Evolutionary conservation across 2,797 vertebrate species (phyloP), one percentile per base, ranked within the genome.

Genomic region (Glossophaga mutica): DNA sequence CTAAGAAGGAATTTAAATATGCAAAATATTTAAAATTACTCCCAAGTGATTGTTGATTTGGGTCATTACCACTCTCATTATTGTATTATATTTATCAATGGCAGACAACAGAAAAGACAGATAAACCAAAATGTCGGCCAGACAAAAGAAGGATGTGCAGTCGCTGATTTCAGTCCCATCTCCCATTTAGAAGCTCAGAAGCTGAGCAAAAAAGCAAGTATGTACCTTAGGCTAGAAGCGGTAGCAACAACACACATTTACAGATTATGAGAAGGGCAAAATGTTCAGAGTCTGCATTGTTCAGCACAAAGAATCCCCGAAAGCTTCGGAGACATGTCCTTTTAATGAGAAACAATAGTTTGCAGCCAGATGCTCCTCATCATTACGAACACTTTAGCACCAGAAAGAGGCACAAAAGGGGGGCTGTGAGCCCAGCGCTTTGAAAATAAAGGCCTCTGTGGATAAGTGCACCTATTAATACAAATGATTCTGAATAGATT

Each of bases 311-410:
- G 94, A 97, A 98, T 97, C 90, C 96, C 93, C 96, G 82, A 93
- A 97, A 97, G 96, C 94, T 97, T 91, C 1, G 24, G 74, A 97
- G 97, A 97, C 93, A 79, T 81, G 93, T 97, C 96, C 97, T 98
- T 97, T 98, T 98, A 98, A 98, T 65, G 88, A 98, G 98, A 97
- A 98, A 96, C 94, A 97, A 94, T 94, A 96, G 96, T 97, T 91
- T 98, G 94, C 50, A 46, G 87, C 96, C 98, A 98, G 96, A 97
- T 98, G 98, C 95, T 98, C 67, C 95, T 94, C 94, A 92, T 97
- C 93, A 14, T 97, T 97, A 97, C 46, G 78, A 98, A 84, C 91
- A 97, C 10, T 94, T 97, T 95, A 96, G 62, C 91, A 95, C 67
- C 82, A 96, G 91, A 92, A 98, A 97, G 96, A 96, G 34, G 81